Base-by-base conservation (phyloP, 2,888 invertebrate genomes). In the Oxycera nigricornis region DNA sequence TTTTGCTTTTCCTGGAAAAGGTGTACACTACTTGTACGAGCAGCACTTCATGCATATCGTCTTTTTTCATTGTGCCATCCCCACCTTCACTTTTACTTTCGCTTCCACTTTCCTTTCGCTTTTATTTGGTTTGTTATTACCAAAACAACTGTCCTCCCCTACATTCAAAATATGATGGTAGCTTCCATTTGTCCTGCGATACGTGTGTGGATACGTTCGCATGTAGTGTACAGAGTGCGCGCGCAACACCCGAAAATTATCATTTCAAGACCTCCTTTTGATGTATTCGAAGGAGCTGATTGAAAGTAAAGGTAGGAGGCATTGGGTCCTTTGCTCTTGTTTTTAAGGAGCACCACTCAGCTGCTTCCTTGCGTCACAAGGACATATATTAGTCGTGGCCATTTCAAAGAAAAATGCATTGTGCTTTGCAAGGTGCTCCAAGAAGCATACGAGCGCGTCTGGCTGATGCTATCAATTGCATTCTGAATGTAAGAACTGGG, bases 61-160 rank as follows among this genome's bases (percentile, higher is more conserved):
- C 52, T 68, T 52, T 68, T 50, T 68, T 68, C 52, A 50, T 68
- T 50, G 31, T 30, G 46, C 26, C 68, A 52, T 68, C 52, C 52
- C 68, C 52, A 68, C 52, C 52, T 46, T 52, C 30, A 68, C 52
- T 68, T 68, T 52, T 30, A 50, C 68, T 68, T 68, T 68, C 52
- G 17, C 22, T 52, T 68, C 50, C 28, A 59, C 41, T 72, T 28
- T 55, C 14, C 41, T 39, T 39, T 57, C 30, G 39, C 46, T 72
- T 72, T 57, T 30, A 55, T 52, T 35, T 50, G 17, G 68, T 68
- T 52, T 55, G 72, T 59, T 41, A 59, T 72, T 72, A 57, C 59
- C 59, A 70, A 70, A 70, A 70, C 70, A 70, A 72, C 59, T 30
- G 55, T 35, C 52, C 72, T 59, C 59, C 57, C 72, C 72, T 72